A percentile compares a stretch with the other conserved stretches of the same genome.
Conservation (phyloP, 64 coral and sea anemone genomes). For the Platygyra sinensis region DNA sequence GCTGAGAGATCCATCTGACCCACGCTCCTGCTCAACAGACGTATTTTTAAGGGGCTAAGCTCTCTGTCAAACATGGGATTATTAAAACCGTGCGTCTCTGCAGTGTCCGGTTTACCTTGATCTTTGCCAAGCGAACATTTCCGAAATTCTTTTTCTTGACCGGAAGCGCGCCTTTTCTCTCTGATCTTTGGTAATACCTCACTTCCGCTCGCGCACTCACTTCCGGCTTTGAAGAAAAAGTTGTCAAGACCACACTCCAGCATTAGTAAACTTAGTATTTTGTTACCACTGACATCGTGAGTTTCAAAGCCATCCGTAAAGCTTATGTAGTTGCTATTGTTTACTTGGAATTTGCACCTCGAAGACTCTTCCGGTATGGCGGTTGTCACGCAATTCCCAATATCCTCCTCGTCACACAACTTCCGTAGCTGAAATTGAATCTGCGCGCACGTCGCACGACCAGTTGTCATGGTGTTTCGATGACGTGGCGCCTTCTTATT, state of each 20-base stretch:
- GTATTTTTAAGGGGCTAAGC: slow-evolving; percentile 23
- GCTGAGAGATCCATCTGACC: slow-evolving; percentile 54
- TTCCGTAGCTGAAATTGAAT: slow-evolving; percentile 87
- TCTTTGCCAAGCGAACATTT: neutral
- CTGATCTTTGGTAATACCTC: slow-evolving; percentile 66
- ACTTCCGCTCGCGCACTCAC: slow-evolving; percentile 70
- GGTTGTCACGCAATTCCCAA: slow-evolving; percentile 89
- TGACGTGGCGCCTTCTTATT: slow-evolving; percentile 22
- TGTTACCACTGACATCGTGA: slow-evolving; percentile 32
- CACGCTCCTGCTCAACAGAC: slow-evolving; percentile 37
- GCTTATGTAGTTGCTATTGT: slow-evolving; percentile 58
- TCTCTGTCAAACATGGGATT: slow-evolving; percentile 80
- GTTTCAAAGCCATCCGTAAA: slow-evolving; percentile 55
- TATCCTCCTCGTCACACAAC: slow-evolving; percentile 87
- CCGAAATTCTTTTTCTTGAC: neutral
- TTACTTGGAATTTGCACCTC: slow-evolving; percentile 81
- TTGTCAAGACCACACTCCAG: slow-evolving; percentile 94
- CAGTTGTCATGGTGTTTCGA: slow-evolving; percentile 71
- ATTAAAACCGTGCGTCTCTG: slow-evolving; percentile 62
- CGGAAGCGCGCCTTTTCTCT: slow-evolving; percentile 29
- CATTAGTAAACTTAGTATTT: slow-evolving; percentile 79
- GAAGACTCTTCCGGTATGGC: slow-evolving; percentile 84
- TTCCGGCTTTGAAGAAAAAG: slow-evolving; percentile 73
- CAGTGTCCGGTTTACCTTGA: neutral
- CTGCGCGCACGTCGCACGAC: slow-evolving; percentile 61